phyloP scores from a whole-genome alignment of 1,140 invertebrate genomes.

The Drosophila melanogaster region Release_6_plus_ISO1_MT NT_033779.5:3244001-3244500 shows the following conservation, averaged over 20 bases:
- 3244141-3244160: slow-evolving; percentile 66
- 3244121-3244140: slow-evolving; percentile 63
- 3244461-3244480: not conserved
- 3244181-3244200: slow-evolving; percentile 64
- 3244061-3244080: slow-evolving; percentile 15
- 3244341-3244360: not conserved
- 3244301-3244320: slow-evolving; percentile 45
- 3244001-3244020: slow-evolving; percentile 28
- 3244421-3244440: slow-evolving; percentile 60
- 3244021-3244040: not conserved
- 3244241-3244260: slow-evolving; percentile 35
- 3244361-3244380: slow-evolving; percentile 26
- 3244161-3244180: slow-evolving; percentile 54
- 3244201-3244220: slow-evolving; percentile 55
- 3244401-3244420: slow-evolving; percentile 77
- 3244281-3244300: slow-evolving; percentile 67
- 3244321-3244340: slow-evolving; percentile 15
- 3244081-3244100: slow-evolving; percentile 76
- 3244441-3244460: slow-evolving; percentile 70
- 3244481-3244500: not conserved
- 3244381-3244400: slow-evolving; percentile 75
- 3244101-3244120: slow-evolving; percentile 37
- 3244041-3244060: too few species aligned
- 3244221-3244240: slow-evolving; percentile 34
- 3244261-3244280: slow-evolving; percentile 67